Conservation (phyloP, 2,888 invertebrate genomes). For the Nemapogon koenigi region DNA sequence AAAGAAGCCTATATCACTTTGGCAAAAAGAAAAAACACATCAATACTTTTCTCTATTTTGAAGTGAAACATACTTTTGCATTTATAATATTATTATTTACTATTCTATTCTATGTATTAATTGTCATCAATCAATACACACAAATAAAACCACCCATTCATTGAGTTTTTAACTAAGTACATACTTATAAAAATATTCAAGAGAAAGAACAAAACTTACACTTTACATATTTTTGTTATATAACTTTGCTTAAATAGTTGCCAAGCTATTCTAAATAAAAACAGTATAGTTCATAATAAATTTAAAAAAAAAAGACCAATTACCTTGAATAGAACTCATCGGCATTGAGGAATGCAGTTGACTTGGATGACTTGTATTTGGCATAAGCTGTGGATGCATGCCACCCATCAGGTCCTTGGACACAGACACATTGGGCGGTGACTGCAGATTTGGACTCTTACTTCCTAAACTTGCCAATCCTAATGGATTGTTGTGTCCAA, state of each 20-base stretch:
- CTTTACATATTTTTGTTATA: too few relatives aligned
- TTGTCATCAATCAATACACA: too few relatives aligned
- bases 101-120: too few relatives aligned
- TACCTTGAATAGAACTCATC: slow-evolving; percentile 77
- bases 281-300: neutral
- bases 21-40: too few relatives aligned
- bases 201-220: too few relatives aligned
- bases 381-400: slow-evolving; percentile 74
- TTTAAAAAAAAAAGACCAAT: slow-evolving; percentile 17
- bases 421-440: slow-evolving; percentile 83
- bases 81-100: too few relatives aligned
- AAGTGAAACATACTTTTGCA: too few relatives aligned
- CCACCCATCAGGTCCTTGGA: slow-evolving; percentile 81
- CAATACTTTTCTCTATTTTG: too few relatives aligned
- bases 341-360: slow-evolving; percentile 65
- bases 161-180: too few relatives aligned
- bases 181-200: too few relatives aligned
- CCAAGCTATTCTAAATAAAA: neutral
- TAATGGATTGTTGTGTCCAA: slow-evolving; percentile 75
- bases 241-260: neutral
- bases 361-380: slow-evolving; percentile 75
- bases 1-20: too few relatives aligned
- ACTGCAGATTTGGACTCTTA: slow-evolving; percentile 85
- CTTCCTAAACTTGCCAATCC: slow-evolving; percentile 78
- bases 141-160: too few relatives aligned